phyloP scores from a whole-genome alignment of 2,888 invertebrate species.

The Cosmorhoe ocellata region DNA sequence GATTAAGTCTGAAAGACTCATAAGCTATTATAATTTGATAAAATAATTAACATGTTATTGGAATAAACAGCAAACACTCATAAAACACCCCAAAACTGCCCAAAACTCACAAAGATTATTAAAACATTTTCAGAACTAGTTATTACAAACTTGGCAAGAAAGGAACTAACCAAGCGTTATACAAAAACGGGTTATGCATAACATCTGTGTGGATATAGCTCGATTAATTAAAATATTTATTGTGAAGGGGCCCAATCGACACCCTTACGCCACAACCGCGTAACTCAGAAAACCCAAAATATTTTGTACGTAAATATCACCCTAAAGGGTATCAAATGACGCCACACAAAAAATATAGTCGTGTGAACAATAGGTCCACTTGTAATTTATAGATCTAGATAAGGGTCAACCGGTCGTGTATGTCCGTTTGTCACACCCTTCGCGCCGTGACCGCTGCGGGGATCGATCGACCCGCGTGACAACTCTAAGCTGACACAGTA shows the following conservation, averaged over 20 bases:
- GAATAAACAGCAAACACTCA: no score
- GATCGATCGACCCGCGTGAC: conserved; percentile 29
- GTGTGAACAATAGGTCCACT: conserved; percentile 46
- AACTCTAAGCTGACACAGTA: conserved; percentile 28
- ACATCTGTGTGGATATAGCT: conserved; percentile 30
- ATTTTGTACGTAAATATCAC: conserved; percentile 36
- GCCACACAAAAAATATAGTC: conserved; percentile 39
- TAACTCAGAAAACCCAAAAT: conserved; percentile 33
- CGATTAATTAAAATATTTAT: conserved; percentile 33
- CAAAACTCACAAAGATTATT: conserved; percentile 3
- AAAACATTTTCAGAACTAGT: conserved; percentile 10
- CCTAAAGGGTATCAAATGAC: conserved; percentile 37
- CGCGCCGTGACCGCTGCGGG: conserved; percentile 21
- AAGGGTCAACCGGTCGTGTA: conserved; percentile 39
- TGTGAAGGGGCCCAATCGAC: conserved; percentile 21
- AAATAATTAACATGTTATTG: no score
- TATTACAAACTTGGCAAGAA: conserved; percentile 10
- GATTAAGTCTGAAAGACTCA: no score
- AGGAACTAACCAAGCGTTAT: conserved; percentile 7
- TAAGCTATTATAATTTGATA: no score
- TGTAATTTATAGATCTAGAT: conserved; percentile 59
- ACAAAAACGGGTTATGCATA: conserved; percentile 23
- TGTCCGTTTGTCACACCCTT: conserved; percentile 35
- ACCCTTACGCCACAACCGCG: conserved; percentile 17
- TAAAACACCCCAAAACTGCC: no score